Evolutionary conservation across 2,113 vertebrate species (phyloP), one percentile per base, ranked within the genome.

Genomic region (Cromileptes altivelis): DNA sequence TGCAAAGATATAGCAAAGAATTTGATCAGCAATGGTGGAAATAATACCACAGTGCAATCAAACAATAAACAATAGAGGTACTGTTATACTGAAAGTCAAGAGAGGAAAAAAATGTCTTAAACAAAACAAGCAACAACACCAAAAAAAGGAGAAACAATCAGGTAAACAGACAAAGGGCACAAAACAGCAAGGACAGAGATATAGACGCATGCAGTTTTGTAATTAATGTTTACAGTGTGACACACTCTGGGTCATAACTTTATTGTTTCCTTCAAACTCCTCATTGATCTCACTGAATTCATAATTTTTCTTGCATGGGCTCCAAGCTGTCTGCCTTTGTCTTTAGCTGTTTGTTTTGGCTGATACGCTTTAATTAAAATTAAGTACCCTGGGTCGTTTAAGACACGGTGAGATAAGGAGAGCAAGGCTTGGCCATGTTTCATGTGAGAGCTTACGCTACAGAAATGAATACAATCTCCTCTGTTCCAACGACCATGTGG

Each of bases 341-440:
- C 50, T 78, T 65, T 42, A 14, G 17, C 49, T 78, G 17, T 80
- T 77, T 70, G 25, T 70, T 17, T 60, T 69, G 30, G 19, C 64
- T 52, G 25, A 27, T 33, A 7, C 45, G 6, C 40, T 61, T 45
- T 6, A 42, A 52, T 37, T 56, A 18, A 4, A 37, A n/a, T 71
- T 30, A 33, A 23, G 27, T 18, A 7, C 53, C 30, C 45, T 23
- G 1, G 6, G 27, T 18, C 50, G 21, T 21, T 33, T 58, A 25
- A 65, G 27, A 13, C n/a, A 10, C 4, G 12, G 18, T 4, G 0
- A 6, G 25, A 70, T 6, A 52, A 18, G 18, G 2, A 70, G 62
- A 49, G 19, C 10, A 27, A 1, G 25, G 25, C 37, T 55, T 55
- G 47, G n/a, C 47, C 14, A 18, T n/a, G 1, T 70, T 75, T 78